A percentile compares a stretch with the other conserved stretches of the same genome.
Conservation (phyloP, 2,797 vertebrate genomes). For the Cuculus canorus region DNA sequence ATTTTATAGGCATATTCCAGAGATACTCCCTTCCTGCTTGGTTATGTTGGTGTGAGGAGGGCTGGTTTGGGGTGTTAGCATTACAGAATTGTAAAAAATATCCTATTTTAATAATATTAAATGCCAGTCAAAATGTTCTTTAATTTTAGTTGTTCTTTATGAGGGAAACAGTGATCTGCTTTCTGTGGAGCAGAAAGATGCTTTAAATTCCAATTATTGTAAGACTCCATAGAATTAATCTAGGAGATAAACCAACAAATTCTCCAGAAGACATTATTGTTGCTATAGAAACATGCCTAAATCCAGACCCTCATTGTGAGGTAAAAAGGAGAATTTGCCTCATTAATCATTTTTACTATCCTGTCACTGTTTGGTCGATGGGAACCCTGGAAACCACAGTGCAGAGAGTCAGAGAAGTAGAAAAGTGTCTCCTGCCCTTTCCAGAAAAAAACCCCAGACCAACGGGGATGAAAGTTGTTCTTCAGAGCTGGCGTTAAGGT, state of each 20-base stretch:
- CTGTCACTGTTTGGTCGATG: not conserved
- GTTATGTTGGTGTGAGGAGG: not conserved
- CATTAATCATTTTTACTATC: not conserved
- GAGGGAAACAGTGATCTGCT: not conserved
- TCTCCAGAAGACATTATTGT: not conserved
- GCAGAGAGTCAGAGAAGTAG: not conserved
- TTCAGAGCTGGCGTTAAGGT: not conserved
- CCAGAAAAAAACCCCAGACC: not conserved
- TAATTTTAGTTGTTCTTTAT: not conserved
- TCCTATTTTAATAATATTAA: not conserved
- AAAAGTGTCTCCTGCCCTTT: not conserved
- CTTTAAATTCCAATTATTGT: not conserved
- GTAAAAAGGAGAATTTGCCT: not conserved
- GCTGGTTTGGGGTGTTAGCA: not conserved
- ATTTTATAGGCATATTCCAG: not conserved
- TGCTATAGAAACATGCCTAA: slow-evolving; percentile 33
- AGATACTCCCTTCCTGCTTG: not conserved
- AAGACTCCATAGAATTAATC: not conserved
- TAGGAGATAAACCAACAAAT: not conserved
- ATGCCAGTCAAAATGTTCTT: not conserved
- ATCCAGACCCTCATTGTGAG: not conserved
- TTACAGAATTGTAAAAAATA: not conserved
- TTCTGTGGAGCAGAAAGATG: not conserved
- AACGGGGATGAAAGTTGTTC: not conserved
- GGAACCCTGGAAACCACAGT: not conserved